Evolutionary conservation across 2,113 vertebrate species (phyloP).

Genomic region (Lamprotornis superbus): DNA sequence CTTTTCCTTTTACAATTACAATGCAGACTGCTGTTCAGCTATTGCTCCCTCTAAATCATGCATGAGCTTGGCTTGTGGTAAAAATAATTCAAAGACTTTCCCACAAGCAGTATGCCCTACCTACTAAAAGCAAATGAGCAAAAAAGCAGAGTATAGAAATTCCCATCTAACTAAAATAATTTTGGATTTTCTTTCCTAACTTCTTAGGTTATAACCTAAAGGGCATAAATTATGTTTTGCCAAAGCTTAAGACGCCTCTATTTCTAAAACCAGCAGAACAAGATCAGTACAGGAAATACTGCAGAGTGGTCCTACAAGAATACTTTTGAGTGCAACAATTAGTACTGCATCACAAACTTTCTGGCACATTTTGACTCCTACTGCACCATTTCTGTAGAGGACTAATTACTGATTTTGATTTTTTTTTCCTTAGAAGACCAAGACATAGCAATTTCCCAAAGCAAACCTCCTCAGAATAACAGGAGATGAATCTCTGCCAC

Average conservation of each 20-base stretch:
- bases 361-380: neutral
- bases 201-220: neutral
- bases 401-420: neutral
- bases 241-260: neutral
- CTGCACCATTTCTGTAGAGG: neutral
- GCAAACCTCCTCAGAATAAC: neutral
- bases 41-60: constrained; percentile 2
- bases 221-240: neutral
- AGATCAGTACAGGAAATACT: neutral
- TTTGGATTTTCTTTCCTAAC: neutral
- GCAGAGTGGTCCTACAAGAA: neutral
- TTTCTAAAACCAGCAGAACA: neutral
- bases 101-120: neutral
- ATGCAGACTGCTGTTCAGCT: neutral
- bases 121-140: neutral
- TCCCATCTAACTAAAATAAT: neutral
- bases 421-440: neutral
- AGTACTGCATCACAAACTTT: neutral
- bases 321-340: neutral
- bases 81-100: neutral
- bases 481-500: neutral
- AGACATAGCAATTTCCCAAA: neutral
- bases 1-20: constrained; percentile 50
- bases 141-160: neutral
- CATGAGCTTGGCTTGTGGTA: neutral